These are phyloP conservation scores for Pachymerium ferrugineum DNA, from an alignment of 2,888 invertebrate species.

Conservation along the genomic window DNA sequence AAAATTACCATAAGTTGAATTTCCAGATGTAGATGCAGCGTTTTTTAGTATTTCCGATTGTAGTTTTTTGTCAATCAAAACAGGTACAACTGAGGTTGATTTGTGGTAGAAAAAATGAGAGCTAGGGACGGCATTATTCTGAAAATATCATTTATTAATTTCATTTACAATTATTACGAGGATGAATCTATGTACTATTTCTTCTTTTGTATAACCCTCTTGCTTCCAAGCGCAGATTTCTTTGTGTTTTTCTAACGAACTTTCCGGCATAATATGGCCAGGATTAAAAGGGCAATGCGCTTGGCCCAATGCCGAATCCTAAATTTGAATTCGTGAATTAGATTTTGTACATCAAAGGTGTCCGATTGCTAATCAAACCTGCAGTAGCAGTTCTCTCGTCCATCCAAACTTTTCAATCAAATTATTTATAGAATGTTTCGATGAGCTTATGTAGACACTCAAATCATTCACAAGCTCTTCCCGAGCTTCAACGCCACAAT, in stretches of 20 bases:
- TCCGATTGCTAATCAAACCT: too few relatives aligned
- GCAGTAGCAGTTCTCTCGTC: background rate
- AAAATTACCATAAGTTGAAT: background rate
- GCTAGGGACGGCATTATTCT: constrained; percentile 37
- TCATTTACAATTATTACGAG: background rate
- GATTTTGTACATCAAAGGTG: too few relatives aligned
- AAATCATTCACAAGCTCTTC: background rate
- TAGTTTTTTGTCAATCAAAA: constrained; percentile 36
- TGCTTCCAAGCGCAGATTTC: constrained; percentile 36
- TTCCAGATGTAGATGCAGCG: background rate
- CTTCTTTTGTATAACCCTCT: constrained; percentile 38
- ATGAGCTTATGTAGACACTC: background rate
- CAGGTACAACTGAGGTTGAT: constrained; percentile 35
- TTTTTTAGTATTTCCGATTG: background rate
- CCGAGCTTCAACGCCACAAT: background rate
- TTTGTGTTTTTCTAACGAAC: constrained; percentile 36
- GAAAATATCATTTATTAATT: constrained; percentile 11
- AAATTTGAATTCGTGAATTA: too few relatives aligned
- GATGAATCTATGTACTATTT: constrained; percentile 35
- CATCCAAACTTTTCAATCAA: background rate
- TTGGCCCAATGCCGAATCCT: background rate
- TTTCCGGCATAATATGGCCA: constrained; percentile 36
- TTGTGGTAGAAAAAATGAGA: constrained; percentile 38
- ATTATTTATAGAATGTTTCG: background rate
- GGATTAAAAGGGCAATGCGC: constrained; percentile 36